phyloP scores from a whole-genome alignment of 2,797 vertebrate species.

The Hyperoplus immaculatus region DNA sequence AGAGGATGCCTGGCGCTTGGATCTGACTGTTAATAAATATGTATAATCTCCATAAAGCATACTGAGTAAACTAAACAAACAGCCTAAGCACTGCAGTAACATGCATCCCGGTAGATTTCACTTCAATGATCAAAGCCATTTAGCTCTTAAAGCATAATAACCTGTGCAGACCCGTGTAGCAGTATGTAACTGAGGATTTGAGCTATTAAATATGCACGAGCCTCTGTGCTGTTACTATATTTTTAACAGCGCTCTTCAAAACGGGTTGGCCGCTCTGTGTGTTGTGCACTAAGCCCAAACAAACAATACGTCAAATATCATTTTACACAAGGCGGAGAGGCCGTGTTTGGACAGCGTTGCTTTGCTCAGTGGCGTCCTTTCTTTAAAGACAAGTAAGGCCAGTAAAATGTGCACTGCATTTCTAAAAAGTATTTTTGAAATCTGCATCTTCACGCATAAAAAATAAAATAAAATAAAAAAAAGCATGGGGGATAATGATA shows the following conservation, averaged over 20 bases:
- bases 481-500: not conserved
- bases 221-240: slow-evolving; percentile 44
- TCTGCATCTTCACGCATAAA: slow-evolving; percentile 22
- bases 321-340: slow-evolving; percentile 46
- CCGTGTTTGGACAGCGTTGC: slow-evolving; percentile 49
- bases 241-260: slow-evolving; percentile 68
- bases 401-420: slow-evolving; percentile 29
- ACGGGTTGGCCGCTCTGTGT: slow-evolving; percentile 49
- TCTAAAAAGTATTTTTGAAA: slow-evolving; percentile 23
- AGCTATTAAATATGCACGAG: slow-evolving; percentile 77
- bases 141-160: slow-evolving; percentile 40
- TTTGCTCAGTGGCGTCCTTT: slow-evolving; percentile 34
- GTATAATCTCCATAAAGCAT: slow-evolving; percentile 1
- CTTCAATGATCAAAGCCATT: slow-evolving; percentile 53
- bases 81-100: slow-evolving; percentile 16
- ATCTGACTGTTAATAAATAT: not conserved
- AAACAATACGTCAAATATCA: slow-evolving; percentile 56
- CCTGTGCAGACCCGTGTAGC: slow-evolving; percentile 39
- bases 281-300: slow-evolving; percentile 61
- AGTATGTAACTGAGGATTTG: slow-evolving; percentile 55
- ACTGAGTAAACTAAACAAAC: slow-evolving; percentile 24
- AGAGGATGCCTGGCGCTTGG: slow-evolving; percentile 5
- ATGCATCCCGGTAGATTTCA: too few species aligned
- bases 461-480: slow-evolving; percentile 23
- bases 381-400: slow-evolving; percentile 29